Evolutionary conservation across 2,113 vertebrate species (phyloP).

Genomic region (Okapia johnstoni): DNA sequence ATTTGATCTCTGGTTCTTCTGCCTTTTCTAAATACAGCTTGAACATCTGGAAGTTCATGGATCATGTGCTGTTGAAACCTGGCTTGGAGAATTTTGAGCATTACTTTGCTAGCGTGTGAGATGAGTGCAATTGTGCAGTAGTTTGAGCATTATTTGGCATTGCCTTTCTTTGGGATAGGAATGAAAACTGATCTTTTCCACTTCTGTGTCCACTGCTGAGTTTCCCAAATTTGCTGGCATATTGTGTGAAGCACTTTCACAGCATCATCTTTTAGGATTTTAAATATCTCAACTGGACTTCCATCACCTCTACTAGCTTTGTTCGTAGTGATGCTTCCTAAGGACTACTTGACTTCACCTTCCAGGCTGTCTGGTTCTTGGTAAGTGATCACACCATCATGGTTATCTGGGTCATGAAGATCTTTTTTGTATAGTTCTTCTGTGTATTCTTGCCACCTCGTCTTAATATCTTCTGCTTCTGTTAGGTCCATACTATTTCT

Average conservation of each 20-base stretch:
- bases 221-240: not conserved
- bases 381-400: not conserved
- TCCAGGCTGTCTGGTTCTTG: not conserved
- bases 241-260: not conserved
- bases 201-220: accelerated
- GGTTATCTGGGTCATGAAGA: not conserved
- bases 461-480: not conserved
- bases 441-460: not conserved
- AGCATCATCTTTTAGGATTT: not conserved
- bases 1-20: not conserved
- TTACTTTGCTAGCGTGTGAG: not conserved
- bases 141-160: not conserved
- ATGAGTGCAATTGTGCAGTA: not conserved
- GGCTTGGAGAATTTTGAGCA: not conserved
- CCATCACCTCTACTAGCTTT: not conserved
- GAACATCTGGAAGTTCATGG: not conserved
- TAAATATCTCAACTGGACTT: not conserved
- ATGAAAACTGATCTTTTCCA: not conserved
- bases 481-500: not conserved
- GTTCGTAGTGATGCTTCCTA: not conserved
- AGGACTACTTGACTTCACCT: not conserved
- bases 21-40: not conserved
- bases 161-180: not conserved
- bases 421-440: not conserved
- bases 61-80: not conserved